Base-by-base conservation (phyloP, 1,140 invertebrate species). In the Dinothrombium tinctorium region DNA sequence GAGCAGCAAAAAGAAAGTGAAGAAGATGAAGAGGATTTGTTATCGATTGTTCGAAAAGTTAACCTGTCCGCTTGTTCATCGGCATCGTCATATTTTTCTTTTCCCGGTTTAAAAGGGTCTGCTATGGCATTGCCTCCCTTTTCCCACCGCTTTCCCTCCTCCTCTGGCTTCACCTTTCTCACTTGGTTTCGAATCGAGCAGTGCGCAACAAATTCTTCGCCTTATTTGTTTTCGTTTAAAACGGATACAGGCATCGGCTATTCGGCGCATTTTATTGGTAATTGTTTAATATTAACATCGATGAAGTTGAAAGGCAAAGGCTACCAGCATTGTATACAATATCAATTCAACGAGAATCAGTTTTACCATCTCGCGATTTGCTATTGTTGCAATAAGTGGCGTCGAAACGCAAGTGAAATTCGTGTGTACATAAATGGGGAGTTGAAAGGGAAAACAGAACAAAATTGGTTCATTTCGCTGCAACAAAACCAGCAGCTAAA, bases 281-380 rank as follows among this genome's bases (percentile, higher is more conserved):
- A 90, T 65, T 94, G 90, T 62, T 69, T 99, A 28, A 90, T 99
- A 43, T 71, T 98, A 45, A 95, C 89, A 19, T 90, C 86, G 0
- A 94, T 95, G 82, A 96, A 96, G 68, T 73, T 94, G 35, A 90
- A 94, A 58, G 92, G 90, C 47, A 98, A 98, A 65, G 90, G 89
- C 12, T 92, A 94, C 67, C 90, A 96, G 59, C 87, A 95, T 61
- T 98, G 92, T 69, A 86, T 98, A 61, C 95, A 95, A 68, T 92
- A 92, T 58, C 90, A 98, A 63, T 95, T 99, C 63, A 82, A 87
- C 56, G 89, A 92, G 26, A 72, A 35, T 28, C 38, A 43, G 29
- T 48, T 43, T 43, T 45, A 32, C 26, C 46, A 48, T 40, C 42
- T 39, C 31, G 43, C 43, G 11, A 45, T 48, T 3, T 37, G 36